Base-by-base conservation (phyloP, 2,797 vertebrate species). In the Anabacerthia variegaticeps region DNA sequence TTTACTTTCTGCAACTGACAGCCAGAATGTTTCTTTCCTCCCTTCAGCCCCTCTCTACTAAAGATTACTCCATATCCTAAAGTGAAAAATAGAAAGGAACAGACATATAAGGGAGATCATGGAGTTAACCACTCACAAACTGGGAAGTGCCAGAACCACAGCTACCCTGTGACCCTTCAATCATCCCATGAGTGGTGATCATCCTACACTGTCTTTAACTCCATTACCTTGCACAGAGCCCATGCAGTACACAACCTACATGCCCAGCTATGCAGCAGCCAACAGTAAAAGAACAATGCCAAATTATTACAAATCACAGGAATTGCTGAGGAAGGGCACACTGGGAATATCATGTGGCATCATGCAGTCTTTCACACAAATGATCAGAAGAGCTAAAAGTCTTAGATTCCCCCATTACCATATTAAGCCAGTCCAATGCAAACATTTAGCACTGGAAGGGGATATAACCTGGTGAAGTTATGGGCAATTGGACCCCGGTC, bases 371-470 rank as follows among this genome's bases (percentile, higher is more conserved):
- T 84, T 39, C 51, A 63, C 46, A 46, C 21, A 72, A 52, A 58
- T 66, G 49, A 71, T 48, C 59, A 59, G 58, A 91, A 91, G 54
- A 81, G 43, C 30, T 88, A 28, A 39, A 93, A 56, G 52, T 65
- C 58, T 95, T 77, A 75, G 58, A 81, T 78, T 78, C 24, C 23
- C 7, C 4, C 21, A 72, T 88, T 90, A 84, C 39, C 85, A 58
- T 88, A 84, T 51, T 75, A 81, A 88, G 23, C 5, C n/a, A 18
- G 12, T 81, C 92, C 94, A 97, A 94, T 94, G 76, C 22, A 94
- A 94, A 86, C 3, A 78, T 58, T 88, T 66, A 34, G 26, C 39
- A 54, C 10, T 58, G 61, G 27, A 91, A 92, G 10, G 15, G 36
- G 36, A 91, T 55, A 69, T 62, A 81, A 88, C 17, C 46, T 84